Evolutionary conservation across 2,888 invertebrate species (phyloP), one percentile per base, ranked within the genome.

Genomic region (Alentia gelatinosa): DNA sequence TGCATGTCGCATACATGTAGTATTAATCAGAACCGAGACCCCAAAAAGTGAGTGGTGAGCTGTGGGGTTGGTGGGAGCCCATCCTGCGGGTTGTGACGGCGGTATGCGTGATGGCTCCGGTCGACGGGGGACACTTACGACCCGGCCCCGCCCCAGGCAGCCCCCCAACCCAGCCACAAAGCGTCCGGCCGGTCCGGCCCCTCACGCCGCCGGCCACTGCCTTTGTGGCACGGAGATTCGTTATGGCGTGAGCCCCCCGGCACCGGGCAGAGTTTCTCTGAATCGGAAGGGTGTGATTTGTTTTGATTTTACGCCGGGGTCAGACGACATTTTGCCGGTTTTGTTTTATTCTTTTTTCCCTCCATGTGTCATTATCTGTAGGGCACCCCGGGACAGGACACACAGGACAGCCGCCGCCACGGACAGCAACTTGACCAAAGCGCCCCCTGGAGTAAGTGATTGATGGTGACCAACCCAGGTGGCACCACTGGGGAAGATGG

Each of bases 101-200:
- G 56, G 56, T 56, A 56, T 56, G 56, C n/a, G 56, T n/a, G 56
- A n/a, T 56, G 56, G n/a, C n/a, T n/a, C n/a, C n/a, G n/a, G n/a
- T n/a, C n/a, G n/a, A n/a, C n/a, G n/a, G n/a, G n/a, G n/a, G n/a
- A n/a, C n/a, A 56, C 56, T 19, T 56, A 19, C 56, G 56, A 19
- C 56, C 56, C 56, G 56, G 56, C 56, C 56, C 19, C 12, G 56
- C 56, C 56, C 19, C 56, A n/a, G 56, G 56, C 56, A 3, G 23
- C 56, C 56, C 47, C 19, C 56, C 9, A 5, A 56, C 56, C 56
- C 23, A n/a, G 5, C 56, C 56, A 56, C 56, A 56, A 56, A 56
- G 56, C 19, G 56, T n/a, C 56, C 56, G 56, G 56, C 56, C 56
- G 23, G 19, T 19, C 56, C 5, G 56, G 56, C 56, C 56, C 56